Evolutionary conservation across 2,888 invertebrate species (phyloP).

Genomic region (Drosophila antonietae): DNA sequence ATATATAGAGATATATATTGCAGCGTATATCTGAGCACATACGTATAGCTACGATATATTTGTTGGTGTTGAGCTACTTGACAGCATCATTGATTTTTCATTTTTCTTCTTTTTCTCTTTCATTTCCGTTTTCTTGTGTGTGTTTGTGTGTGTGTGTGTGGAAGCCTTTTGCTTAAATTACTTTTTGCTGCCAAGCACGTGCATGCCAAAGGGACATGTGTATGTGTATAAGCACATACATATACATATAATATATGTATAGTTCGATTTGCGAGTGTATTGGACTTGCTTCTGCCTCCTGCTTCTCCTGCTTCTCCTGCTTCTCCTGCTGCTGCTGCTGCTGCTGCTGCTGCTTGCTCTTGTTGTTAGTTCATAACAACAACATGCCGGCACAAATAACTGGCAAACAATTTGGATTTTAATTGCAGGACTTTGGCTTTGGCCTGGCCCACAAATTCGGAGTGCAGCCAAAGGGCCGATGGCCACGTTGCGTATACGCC

Average conservation of each 20-base stretch:
- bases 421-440: constrained; percentile 61
- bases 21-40: background rate
- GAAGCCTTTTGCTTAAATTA: constrained; percentile 42
- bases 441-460: background rate
- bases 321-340: background rate
- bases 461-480: constrained; percentile 3
- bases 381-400: constrained; percentile 28
- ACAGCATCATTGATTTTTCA: constrained; percentile 79
- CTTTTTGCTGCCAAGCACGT: constrained; percentile 61
- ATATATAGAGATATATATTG: no score
- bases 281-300: background rate
- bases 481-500: constrained; percentile 55
- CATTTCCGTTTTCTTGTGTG: constrained; percentile 30
- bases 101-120: constrained; percentile 43
- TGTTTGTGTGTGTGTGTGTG: constrained; percentile 24
- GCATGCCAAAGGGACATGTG: constrained; percentile 52
- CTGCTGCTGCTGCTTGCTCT: constrained; percentile 2
- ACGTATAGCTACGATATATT: background rate
- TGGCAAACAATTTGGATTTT: constrained; percentile 71
- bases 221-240: constrained; percentile 4
- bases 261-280: constrained; percentile 5
- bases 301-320: background rate
- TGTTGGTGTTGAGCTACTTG: constrained; percentile 47
- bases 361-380: constrained; percentile 24
- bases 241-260: constrained; percentile 1